Percentiles rank a stretch among this genome's conserved stretches.
These are phyloP conservation scores for Xyliphius kryptos DNA, from an alignment of 2,113 vertebrate species.

Conservation along the genomic window DNA sequence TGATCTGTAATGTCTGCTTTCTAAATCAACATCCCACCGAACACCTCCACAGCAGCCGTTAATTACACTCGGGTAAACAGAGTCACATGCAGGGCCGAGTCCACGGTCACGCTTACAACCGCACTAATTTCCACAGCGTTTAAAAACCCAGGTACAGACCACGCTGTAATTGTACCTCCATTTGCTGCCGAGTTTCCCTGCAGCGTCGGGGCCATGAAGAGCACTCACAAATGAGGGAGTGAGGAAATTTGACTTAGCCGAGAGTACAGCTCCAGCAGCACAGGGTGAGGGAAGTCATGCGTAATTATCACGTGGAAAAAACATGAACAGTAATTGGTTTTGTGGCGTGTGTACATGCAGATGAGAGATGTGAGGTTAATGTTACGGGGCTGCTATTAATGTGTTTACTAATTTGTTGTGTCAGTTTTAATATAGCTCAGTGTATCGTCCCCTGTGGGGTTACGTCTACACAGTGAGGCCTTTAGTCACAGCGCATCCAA, in stretches of 20 bases:
- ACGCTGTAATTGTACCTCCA: conserved; percentile 21
- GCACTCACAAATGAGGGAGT: conserved; percentile 1
- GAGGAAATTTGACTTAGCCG: conserved; percentile 7
- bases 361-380: conserved; percentile 5
- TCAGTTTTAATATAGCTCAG: not conserved
- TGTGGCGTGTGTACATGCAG: not conserved
- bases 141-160: conserved; percentile 23
- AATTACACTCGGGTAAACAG: no score
- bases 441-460: no score
- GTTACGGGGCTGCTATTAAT: conserved; percentile 21
- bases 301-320: conserved; percentile 15
- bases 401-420: conserved; percentile 24
- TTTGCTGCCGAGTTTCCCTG: conserved; percentile 13
- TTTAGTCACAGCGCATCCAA: no score
- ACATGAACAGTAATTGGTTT: conserved; percentile 25
- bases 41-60: no score
- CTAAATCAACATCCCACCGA: no score
- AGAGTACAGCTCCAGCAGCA: conserved; percentile 5
- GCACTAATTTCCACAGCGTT: conserved; percentile 27
- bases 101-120: conserved; percentile 3
- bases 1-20: no score
- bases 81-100: not conserved
- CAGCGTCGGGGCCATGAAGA: not conserved
- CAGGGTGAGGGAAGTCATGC: conserved; percentile 14
- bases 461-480: no score